Percentiles rank a stretch among this genome's conserved stretches.
Conservation (phyloP, 2,113 vertebrate species). For the Loxodonta africana region DNA sequence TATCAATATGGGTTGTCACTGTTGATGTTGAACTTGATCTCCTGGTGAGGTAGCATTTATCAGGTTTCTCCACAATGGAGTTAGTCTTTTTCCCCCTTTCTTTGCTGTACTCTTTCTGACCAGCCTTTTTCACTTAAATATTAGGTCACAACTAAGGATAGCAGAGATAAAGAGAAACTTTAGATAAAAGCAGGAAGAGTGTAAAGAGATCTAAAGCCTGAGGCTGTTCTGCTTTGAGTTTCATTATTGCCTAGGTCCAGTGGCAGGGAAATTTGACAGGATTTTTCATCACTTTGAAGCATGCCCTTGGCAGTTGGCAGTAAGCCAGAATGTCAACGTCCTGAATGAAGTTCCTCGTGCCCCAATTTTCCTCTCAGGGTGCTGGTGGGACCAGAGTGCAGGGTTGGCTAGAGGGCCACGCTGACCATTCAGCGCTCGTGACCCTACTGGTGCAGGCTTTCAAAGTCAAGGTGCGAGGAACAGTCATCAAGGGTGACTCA, state of each 20-base stretch:
- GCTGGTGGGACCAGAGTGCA: neutral
- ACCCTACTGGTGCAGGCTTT: neutral
- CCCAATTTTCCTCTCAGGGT: neutral
- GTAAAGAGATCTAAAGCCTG: neutral
- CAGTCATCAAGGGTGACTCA: no score
- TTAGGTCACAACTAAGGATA: neutral
- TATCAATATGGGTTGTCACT: neutral
- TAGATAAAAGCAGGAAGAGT: conserved; percentile 3
- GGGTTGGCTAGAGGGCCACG: no score
- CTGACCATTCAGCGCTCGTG: neutral
- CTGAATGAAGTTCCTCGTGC: no score
- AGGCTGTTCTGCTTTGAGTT: conserved; percentile 6
- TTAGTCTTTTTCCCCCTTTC: neutral
- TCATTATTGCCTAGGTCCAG: neutral
- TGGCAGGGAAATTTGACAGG: neutral
- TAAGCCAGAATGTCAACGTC: neutral
- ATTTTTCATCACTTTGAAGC: neutral
- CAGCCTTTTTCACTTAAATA: neutral
- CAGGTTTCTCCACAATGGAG: neutral
- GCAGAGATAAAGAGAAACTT: conserved; percentile 17
- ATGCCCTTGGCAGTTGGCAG: neutral
- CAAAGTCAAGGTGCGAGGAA: neutral
- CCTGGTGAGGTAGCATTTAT: neutral
- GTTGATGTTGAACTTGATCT: neutral
- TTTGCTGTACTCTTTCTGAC: neutral